Base-by-base conservation (phyloP, 2,113 vertebrate species). In the Petroica traversi region DNA sequence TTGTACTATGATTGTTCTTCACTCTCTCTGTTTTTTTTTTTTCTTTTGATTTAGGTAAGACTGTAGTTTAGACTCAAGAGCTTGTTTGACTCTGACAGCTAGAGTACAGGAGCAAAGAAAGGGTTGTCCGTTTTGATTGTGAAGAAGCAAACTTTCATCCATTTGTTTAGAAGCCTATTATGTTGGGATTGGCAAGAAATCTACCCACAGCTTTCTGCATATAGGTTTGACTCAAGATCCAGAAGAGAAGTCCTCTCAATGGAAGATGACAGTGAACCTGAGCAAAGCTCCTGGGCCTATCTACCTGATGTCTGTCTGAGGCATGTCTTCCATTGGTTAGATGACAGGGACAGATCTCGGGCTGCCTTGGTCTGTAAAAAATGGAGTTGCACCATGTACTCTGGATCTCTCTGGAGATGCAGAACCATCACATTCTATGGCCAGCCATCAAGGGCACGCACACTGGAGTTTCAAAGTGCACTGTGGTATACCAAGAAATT, bases 361-460 rank as follows among this genome's bases (percentile, higher is more conserved):
- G 97, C 98, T 4, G 97, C 97, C n/a, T 95, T 98, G 36, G 98
- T 98, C 43, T 98, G 98, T 77, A 97, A 87, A n/a, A 97, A 96
- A 29, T 98, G 98, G 98, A 98, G 92, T 62, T 90, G 92, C 8
- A 85, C 91, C 29, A 97, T 98, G 97, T 88, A 96, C 26, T 98
- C 97, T 0, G 98, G 97, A 19, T 97, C 95, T 36, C 97, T 98
- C 45, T 98, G 98, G 98, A 97, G 97, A 25, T 92, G 92, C 29
- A 94, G 97, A 66, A 96, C 96, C 61, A 98, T 98, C 96, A 97
- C 93, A 1, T 98, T 98, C 92, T 96, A 92, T 3, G 97, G 97
- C 71, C 86, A 85, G 14, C 89, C 97, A 10, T 98, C 97, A 63
- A 89, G 91, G 34, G 75, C 89, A 15, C 94, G 88, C 0, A 91